phyloP scores from a whole-genome alignment of 2,797 vertebrate species.

The Syndactyla subalaris region DNA sequence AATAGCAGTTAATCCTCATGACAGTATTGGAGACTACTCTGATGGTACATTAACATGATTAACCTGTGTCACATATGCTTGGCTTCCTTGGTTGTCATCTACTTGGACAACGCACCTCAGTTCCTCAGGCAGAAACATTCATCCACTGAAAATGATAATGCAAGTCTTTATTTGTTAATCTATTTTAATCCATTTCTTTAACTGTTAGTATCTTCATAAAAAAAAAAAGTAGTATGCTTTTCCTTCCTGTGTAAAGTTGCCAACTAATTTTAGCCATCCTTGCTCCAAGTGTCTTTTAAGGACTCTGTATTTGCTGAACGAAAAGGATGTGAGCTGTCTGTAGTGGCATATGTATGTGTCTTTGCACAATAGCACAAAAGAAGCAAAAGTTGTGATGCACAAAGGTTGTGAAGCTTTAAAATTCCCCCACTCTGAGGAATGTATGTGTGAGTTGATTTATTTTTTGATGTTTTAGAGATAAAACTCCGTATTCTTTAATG shows the following conservation, averaged over 20 bases:
- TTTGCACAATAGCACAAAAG: not conserved
- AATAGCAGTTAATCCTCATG: not conserved
- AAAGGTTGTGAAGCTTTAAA: not conserved
- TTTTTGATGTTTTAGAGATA: not conserved
- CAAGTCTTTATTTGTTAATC: not conserved
- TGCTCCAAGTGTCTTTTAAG: not conserved
- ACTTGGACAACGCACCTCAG: not conserved
- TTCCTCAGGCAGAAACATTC: not conserved
- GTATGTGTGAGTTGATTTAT: not conserved
- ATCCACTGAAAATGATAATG: not conserved
- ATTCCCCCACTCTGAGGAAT: not conserved
- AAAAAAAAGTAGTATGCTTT: not conserved
- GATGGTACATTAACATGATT: not conserved
- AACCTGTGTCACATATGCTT: not conserved
- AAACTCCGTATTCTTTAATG: not conserved
- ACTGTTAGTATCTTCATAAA: not conserved
- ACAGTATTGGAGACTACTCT: not conserved
- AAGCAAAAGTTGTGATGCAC: not conserved
- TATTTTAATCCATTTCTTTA: slow-evolving; percentile 17
- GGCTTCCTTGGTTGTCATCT: not conserved
- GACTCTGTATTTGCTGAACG: not conserved
- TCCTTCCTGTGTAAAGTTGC: not conserved
- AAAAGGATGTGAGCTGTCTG: not conserved
- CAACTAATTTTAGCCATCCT: not conserved
- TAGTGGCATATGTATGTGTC: not conserved